These are phyloP conservation scores for Eupsittula cactorum DNA, from an alignment of 2,113 vertebrate species.

Conservation along the genomic window DNA sequence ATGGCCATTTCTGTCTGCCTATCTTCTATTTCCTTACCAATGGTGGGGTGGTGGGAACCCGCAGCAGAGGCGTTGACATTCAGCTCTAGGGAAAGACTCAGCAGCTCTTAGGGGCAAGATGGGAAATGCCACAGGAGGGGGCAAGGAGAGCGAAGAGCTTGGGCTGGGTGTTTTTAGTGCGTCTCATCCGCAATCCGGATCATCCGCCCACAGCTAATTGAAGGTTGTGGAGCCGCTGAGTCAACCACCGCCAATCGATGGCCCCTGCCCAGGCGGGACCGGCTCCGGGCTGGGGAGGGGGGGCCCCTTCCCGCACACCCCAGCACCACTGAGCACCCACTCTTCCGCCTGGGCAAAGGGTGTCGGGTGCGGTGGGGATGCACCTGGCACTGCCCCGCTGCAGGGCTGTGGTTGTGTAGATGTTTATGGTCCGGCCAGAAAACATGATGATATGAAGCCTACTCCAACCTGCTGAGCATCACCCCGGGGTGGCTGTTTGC, in stretches of 20 bases:
- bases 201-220: constrained; percentile 59
- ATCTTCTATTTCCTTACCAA: accelerated
- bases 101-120: not conserved
- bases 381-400: accelerated
- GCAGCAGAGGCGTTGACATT: accelerated
- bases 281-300: not conserved
- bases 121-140: not conserved
- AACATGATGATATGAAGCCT: accelerated
- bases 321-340: not conserved
- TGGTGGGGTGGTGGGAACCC: not conserved
- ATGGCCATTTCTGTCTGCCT: accelerated
- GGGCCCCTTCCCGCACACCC: not conserved
- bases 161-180: not conserved
- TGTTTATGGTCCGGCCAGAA: accelerated
- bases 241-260: not conserved
- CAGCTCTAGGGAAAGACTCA: not conserved
- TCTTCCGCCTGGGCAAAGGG: not conserved
- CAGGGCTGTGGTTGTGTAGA: accelerated
- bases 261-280: not conserved
- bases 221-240: not conserved
- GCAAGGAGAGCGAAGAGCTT: not conserved
- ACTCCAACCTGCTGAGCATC: no score
- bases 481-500: accelerated
- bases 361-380: accelerated
- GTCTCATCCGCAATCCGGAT: constrained; percentile 18